Base-by-base conservation (phyloP, 2,113 vertebrate genomes). In the Strix uralensis region DNA sequence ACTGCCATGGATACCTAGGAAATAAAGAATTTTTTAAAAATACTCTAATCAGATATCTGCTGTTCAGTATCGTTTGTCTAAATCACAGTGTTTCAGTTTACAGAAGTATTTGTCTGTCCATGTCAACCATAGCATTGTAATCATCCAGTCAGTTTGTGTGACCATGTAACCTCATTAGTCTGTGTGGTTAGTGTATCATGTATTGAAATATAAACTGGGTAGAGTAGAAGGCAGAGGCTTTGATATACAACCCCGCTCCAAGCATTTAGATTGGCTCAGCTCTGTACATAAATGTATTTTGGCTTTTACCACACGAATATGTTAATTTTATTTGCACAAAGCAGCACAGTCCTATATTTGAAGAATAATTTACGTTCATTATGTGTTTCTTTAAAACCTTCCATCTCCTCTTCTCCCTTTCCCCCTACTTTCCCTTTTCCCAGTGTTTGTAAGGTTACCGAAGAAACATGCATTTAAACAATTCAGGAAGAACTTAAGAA, bases 401-500 rank as follows among this genome's bases (percentile, higher is more conserved):
- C 96, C 95, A 52, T 92, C 84, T 95, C 88, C 94, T 93, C 82
- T 80, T 47, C 78, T 90, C 85, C 94, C 83, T 81, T 61, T 20
- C 34, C 47, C 80, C 81, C 84, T 20, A 0, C 94, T 71, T 70
- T 81, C 90, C 96, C 90, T 89, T 79, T 96, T 92, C 94, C 88
- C 84, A 97, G 96, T 92, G 96, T 92, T 77, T 96, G 90, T 97
- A 96, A 97, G 94, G 95, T 97, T 86, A 92, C 92, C 44, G 94
- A 97, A 96, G 97, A 97, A 96, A 95, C 94, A 78, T 61, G 93
- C 95, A 96, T 97, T 96, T 97, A 96, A 96, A 86, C 93, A 92
- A 34, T 93, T 96, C 90, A 94, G 96, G 95, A 94, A 79, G 96
- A 94, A 58, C 88, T 91, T 97, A 94, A 89, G 97, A 96, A 58